Evolutionary conservation across 2,113 vertebrate genomes (phyloP).

Genomic region (Crotalus horridus): DNA sequence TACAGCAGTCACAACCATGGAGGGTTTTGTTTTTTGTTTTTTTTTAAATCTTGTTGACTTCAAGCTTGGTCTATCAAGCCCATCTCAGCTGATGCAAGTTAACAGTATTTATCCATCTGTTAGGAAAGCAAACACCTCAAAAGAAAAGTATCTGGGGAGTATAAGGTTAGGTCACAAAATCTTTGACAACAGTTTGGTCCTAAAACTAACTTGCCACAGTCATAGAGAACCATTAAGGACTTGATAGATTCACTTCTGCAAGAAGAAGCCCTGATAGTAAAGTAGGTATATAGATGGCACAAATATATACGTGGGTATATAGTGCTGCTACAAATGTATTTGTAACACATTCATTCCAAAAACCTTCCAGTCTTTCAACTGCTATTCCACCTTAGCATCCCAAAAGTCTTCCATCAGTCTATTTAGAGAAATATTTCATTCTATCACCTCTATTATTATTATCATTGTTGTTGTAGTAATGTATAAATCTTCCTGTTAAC

Average conservation of each 20-base stretch:
- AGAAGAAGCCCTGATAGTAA: neutral
- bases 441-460: neutral
- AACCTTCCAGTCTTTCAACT: neutral
- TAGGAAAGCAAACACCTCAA: neutral
- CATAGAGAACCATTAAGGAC: neutral
- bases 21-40: too few species aligned
- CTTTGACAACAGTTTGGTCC: neutral
- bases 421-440: neutral
- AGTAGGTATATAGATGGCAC: neutral
- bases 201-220: neutral
- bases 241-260: neutral
- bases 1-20: neutral
- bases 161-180: neutral
- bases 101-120: neutral
- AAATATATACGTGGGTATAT: neutral
- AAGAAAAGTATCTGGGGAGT: neutral
- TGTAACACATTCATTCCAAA: neutral
- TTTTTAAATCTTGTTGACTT: neutral
- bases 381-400: neutral
- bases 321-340: neutral
- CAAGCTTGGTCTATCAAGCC: constrained; percentile 5
- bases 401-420: neutral
- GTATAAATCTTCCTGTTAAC: neutral
- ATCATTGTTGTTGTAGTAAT: neutral
- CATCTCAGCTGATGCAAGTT: neutral